These are phyloP conservation scores for Petrophora chlorosata DNA, from an alignment of 2,888 invertebrate genomes.

Conservation along the genomic window DNA sequence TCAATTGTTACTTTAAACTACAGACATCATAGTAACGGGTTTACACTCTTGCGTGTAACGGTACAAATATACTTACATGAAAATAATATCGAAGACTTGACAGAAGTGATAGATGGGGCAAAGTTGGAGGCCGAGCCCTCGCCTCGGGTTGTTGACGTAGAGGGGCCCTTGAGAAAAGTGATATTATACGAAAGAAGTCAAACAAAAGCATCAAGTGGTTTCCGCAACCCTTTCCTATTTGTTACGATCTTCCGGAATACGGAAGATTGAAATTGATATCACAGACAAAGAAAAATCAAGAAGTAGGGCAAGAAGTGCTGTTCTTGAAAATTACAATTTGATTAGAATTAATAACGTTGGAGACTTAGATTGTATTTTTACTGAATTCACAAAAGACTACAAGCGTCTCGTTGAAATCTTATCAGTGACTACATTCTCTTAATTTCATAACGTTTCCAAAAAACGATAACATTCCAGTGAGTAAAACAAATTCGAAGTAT, in stretches of 20 bases:
- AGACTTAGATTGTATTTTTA: no score
- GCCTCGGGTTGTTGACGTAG: conserved; percentile 18
- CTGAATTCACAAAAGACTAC: background rate
- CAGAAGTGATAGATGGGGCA: conserved; percentile 19
- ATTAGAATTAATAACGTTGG: no score
- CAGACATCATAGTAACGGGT: conserved; percentile 17
- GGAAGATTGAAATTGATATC: background rate
- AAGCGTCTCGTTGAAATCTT: conserved; percentile 24
- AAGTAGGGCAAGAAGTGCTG: no score
- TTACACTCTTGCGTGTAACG: conserved; percentile 19
- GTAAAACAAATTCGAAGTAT: conserved; percentile 21
- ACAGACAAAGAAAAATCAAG: no score
- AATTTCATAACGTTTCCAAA: conserved; percentile 16
- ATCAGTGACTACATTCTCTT: conserved; percentile 17
- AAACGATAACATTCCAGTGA: conserved; percentile 27
- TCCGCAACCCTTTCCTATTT: conserved; percentile 16
- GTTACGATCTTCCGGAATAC: conserved; percentile 6
- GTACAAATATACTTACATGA: conserved; percentile 7
- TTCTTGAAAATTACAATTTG: no score
- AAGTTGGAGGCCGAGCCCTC: conserved; percentile 18
- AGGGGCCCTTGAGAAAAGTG: conserved; percentile 9
- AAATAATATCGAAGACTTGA: conserved; percentile 6
- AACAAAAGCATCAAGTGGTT: conserved; percentile 23
- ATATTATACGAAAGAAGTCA: conserved; percentile 22
- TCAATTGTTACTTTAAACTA: conserved; percentile 20